phyloP scores from a whole-genome alignment of 2,888 invertebrate species.

The Furcula furcula region DNA sequence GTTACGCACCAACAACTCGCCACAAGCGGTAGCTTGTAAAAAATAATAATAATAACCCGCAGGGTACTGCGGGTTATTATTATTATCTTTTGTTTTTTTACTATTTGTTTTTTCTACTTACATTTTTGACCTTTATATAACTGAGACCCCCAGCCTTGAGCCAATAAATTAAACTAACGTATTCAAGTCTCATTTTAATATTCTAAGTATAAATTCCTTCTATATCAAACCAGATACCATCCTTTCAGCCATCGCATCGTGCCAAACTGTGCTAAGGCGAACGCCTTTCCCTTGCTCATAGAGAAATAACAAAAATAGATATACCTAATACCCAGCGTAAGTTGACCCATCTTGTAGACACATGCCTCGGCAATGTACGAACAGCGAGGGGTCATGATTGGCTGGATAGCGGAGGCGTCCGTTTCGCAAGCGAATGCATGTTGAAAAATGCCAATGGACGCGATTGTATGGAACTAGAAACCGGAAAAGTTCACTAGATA shows the following conservation, averaged over 20 bases:
- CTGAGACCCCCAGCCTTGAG: too few relatives aligned
- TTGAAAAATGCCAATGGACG: constrained; percentile 76
- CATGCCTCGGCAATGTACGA: constrained; percentile 12
- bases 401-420: constrained; percentile 62
- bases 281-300: constrained; percentile 80
- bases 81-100: too few relatives aligned
- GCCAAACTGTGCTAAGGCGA: constrained; percentile 78
- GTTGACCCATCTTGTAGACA: constrained; percentile 30
- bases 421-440: constrained; percentile 55
- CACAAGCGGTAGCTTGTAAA: too few relatives aligned
- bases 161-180: too few relatives aligned
- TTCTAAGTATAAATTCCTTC: constrained; percentile 32
- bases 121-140: too few relatives aligned
- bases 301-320: constrained; percentile 81
- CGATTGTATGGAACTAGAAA: constrained; percentile 74
- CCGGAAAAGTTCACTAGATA: too few relatives aligned
- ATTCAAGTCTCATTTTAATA: too few relatives aligned
- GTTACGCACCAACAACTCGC: too few relatives aligned
- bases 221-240: constrained; percentile 37
- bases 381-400: constrained; percentile 37
- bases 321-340: constrained; percentile 48
- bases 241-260: constrained; percentile 39
- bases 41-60: too few relatives aligned
- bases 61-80: too few relatives aligned
- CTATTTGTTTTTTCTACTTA: too few relatives aligned